phyloP scores from a whole-genome alignment of 2,888 invertebrate species.

The Scaptomyza cyrtandrae region DNA sequence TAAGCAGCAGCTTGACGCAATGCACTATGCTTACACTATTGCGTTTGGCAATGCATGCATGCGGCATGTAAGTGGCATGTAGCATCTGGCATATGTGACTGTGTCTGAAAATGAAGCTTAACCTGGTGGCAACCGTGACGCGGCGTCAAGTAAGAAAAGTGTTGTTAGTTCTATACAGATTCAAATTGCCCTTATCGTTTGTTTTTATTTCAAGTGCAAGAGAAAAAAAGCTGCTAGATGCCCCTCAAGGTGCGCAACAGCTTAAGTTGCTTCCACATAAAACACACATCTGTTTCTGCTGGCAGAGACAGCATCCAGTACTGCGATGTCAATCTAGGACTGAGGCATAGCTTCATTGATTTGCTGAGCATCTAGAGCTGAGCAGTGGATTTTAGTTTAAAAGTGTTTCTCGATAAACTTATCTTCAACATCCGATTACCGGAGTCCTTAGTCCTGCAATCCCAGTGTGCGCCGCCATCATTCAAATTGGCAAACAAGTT shows the following conservation, averaged over 20 bases:
- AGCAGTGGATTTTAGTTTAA: not conserved
- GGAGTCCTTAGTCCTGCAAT: conserved; percentile 4
- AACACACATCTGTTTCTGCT: not conserved
- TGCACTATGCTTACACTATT: conserved; percentile 19
- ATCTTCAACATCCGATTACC: conserved; percentile 1
- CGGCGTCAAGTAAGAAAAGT: conserved; percentile 44
- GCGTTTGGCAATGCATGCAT: not conserved
- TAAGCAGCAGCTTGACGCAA: conserved; percentile 34
- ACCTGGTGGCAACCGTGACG: conserved; percentile 29
- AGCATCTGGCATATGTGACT: conserved; percentile 21
- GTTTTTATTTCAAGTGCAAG: conserved; percentile 11
- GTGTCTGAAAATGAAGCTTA: conserved; percentile 17
- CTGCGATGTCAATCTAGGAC: not conserved
- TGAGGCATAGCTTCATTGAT: not conserved
- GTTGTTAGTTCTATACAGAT: conserved; percentile 22
- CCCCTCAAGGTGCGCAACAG: conserved; percentile 26
- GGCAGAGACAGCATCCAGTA: not conserved
- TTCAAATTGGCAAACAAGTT: conserved; percentile 58
- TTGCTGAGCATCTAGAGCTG: not conserved
- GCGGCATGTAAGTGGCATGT: not conserved
- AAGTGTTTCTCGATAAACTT: conserved; percentile 11
- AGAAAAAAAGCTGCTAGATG: conserved; percentile 7
- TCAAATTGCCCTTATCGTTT: conserved; percentile 9
- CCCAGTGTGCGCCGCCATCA: conserved; percentile 19
- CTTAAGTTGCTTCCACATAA: conserved; percentile 5